Conservation (phyloP, 2,113 vertebrate species). For the Petroica traversi region DNA sequence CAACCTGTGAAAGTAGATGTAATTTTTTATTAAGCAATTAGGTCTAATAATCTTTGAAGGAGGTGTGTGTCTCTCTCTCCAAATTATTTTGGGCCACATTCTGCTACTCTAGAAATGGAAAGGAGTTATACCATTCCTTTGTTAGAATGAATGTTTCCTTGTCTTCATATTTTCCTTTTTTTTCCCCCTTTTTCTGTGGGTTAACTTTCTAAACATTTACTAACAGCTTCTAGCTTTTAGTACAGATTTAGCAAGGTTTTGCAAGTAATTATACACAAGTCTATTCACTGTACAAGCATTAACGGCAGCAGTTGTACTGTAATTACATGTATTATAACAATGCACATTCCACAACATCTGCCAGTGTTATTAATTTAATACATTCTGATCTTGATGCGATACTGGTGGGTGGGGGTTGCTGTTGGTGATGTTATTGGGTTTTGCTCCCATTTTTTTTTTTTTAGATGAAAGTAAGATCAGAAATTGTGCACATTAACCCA, state of each 20-base stretch:
- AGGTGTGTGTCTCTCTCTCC: background rate
- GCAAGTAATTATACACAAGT: slow-evolving; percentile 2
- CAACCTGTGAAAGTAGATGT: slow-evolving; percentile 50
- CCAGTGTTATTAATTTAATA: slow-evolving; percentile 12
- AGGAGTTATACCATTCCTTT: background rate
- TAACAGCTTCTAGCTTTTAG: background rate
- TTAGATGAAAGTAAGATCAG: slow-evolving; percentile 19
- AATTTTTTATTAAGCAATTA: slow-evolving; percentile 62
- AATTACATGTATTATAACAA: slow-evolving; percentile 40
- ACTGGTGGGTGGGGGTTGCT: background rate
- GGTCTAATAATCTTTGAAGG: slow-evolving; percentile 54
- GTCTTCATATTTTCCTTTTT: background rate
- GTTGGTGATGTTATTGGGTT: background rate
- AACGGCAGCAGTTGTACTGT: background rate
- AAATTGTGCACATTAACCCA: slow-evolving; percentile 62
- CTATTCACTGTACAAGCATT: slow-evolving; percentile 13
- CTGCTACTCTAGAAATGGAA: background rate
- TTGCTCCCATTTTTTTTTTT: background rate
- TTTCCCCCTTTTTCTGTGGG: background rate
- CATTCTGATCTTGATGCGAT: background rate
- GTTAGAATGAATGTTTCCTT: background rate
- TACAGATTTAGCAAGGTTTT: background rate
- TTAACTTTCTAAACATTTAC: slow-evolving; percentile 58
- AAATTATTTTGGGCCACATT: slow-evolving; percentile 8
- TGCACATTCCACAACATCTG: slow-evolving; percentile 3